Base-by-base conservation (phyloP, 2,797 vertebrate genomes). In the Chelmon rostratus region DNA sequence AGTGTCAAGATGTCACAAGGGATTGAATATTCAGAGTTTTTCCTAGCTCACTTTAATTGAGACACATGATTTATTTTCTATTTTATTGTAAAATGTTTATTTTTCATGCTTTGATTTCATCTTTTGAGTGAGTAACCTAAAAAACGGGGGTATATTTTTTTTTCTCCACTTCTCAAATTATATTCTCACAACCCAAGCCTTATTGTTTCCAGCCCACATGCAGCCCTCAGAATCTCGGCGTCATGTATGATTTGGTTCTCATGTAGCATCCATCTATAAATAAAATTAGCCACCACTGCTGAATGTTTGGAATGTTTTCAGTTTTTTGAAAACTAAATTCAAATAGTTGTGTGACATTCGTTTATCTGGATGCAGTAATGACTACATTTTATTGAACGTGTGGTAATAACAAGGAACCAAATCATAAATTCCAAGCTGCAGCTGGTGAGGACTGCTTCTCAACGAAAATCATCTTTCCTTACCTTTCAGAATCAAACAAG, bases 91-190 rank as follows among this genome's bases (percentile, higher is more conserved):
- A 77, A 73, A 47, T 61, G 31, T 58, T 79, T 78, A 54, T 83
- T 83, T 83, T 85, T 87, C 54, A 66, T 88, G 31, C 16, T 78
- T 82, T 68, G 33, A 46, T 82, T 81, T 53, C 21, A 62, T 38
- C 8, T 64, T 71, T 82, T 74, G 49, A 81, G 50, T 59, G 54
- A 58, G 44, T 56, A 64, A 71, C 23, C 12, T 18, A 5, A 58
- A 83, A 21, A 75, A 0, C 7, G 4, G 58, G 42, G 23, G 65
- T 68, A 57, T 40, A 47, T 63, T 56, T 70, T 59, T 47, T 18
- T 19, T 9, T 10, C 68, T 50, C 28, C 69, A 58, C 52, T 42
- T 66, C 62, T 78, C 52, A 69, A 61, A 42, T 40, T n/a, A 49
- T 56, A 37, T 64, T 72, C 25, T 72, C 50, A 69, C 42, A 79